Conservation (phyloP, 2,113 vertebrate species). For the Erythrocebus patas region DNA sequence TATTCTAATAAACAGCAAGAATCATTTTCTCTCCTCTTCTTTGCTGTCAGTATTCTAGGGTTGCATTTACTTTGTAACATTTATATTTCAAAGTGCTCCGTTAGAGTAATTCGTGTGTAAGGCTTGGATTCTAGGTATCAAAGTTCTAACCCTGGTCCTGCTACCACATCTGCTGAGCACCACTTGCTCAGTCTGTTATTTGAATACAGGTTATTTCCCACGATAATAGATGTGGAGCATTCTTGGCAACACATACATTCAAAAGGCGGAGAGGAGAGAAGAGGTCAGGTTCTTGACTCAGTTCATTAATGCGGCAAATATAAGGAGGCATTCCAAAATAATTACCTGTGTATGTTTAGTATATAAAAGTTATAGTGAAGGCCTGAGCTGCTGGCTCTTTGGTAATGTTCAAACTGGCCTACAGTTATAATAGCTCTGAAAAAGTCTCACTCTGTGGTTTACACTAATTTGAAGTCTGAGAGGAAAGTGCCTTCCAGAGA, state of each 20-base stretch:
- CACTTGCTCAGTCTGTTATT: background rate
- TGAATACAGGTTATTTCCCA: background rate
- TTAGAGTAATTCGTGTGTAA: background rate
- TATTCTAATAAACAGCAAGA: background rate
- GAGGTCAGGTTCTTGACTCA: background rate
- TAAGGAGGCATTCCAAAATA: background rate
- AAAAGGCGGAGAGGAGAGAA: background rate
- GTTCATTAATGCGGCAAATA: background rate
- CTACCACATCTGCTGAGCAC: background rate
- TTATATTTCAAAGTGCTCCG: background rate
- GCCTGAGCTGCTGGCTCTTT: background rate
- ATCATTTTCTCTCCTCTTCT: background rate
- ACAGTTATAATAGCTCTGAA: background rate
- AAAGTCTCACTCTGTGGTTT: background rate
- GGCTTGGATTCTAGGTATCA: background rate
- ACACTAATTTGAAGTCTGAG: background rate
- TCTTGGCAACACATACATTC: background rate
- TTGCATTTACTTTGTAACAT: background rate
- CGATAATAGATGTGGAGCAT: background rate
- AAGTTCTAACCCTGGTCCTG: background rate
- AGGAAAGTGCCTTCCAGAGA: background rate
- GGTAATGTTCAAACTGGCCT: background rate
- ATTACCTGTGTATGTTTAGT: background rate
- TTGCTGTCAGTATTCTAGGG: background rate
- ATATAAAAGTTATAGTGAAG: background rate